Evolutionary conservation across 2,113 vertebrate species (phyloP), one percentile per base, ranked within the genome.

Genomic region (Cochlearius cochlearius): DNA sequence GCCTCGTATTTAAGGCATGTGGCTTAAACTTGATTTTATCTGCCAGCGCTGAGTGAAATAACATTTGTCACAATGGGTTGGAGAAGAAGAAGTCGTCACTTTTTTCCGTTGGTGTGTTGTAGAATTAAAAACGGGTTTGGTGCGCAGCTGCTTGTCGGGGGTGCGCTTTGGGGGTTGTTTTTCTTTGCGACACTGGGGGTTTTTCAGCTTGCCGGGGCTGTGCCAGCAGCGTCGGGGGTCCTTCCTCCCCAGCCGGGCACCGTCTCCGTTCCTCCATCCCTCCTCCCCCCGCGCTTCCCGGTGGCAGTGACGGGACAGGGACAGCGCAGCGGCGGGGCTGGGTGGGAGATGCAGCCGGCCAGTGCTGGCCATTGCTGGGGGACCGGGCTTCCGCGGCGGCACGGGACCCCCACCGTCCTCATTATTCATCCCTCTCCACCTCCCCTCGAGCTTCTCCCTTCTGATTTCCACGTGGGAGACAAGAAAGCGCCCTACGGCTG

Each of bases 11-110:
- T 85, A 88, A 95, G 87, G 87, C 88, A 47, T 62, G 82, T 71
- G 90, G 59, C 88, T 95, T 91, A 68, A 89, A 81, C 92, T 17
- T 97, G 98, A 98, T 98, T 97, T 98, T 98, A 98, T 98, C 98
- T 97, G 86, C 55, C 43, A 66, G 94, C 11, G 3, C 4, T 3
- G n/a, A 79, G 74, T 87, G 76, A 96, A 96, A 80, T 94, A 92
- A 91, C 96, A 64, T 81, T 88, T 97, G 52, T 92, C 94, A 86
- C 29, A 30, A 84, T 11, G 81, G 39, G 71, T 60, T 94, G 89
- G 89, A 97, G 93, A 91, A 94, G 87, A 92, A 94, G 84, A 76
- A 78, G 79, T 67, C 91, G 56, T 38, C 53, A 39, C 45, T 64
- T 96, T 92, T 92, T 97, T 96, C 95, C 69, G 10, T 78, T 87